Percentiles rank a stretch among this genome's conserved stretches.
Evolutionary conservation across 2,113 vertebrate genomes (phyloP).

Genomic region (Tauraco erythrolophus): DNA sequence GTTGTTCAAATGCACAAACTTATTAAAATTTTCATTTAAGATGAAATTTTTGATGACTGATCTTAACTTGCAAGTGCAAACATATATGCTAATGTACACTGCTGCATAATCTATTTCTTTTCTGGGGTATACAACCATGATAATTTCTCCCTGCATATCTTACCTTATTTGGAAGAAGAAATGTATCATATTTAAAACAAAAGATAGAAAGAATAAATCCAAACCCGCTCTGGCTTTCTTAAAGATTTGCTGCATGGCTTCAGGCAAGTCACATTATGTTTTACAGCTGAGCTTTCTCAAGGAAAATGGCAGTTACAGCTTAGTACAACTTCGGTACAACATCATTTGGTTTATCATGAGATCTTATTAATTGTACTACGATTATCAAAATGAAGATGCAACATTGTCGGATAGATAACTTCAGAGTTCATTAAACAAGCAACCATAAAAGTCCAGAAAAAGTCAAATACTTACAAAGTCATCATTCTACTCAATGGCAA

Average conservation of each 20-base stretch:
- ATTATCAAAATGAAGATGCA: not conserved
- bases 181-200: constrained; percentile 3
- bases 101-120: not conserved
- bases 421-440: not conserved
- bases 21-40: constrained; percentile 55
- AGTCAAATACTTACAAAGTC: not conserved
- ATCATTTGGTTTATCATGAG: not conserved
- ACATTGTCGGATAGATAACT: not conserved
- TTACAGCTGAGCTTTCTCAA: not conserved
- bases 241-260: not conserved
- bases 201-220: constrained; percentile 29
- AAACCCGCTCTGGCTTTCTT: not conserved
- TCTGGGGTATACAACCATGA: not conserved
- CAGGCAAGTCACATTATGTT: not conserved
- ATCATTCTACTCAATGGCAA: not conserved
- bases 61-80: constrained; percentile 45
- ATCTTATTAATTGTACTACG: not conserved
- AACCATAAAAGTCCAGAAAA: not conserved
- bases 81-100: constrained; percentile 17
- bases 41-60: constrained; percentile 42
- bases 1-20: constrained; percentile 38
- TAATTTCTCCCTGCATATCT: not conserved
- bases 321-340: not conserved
- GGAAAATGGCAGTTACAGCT: not conserved
- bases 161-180: constrained; percentile 2